Conservation (phyloP, 2,888 invertebrate species). For the Neoaliturus tenellus region DNA sequence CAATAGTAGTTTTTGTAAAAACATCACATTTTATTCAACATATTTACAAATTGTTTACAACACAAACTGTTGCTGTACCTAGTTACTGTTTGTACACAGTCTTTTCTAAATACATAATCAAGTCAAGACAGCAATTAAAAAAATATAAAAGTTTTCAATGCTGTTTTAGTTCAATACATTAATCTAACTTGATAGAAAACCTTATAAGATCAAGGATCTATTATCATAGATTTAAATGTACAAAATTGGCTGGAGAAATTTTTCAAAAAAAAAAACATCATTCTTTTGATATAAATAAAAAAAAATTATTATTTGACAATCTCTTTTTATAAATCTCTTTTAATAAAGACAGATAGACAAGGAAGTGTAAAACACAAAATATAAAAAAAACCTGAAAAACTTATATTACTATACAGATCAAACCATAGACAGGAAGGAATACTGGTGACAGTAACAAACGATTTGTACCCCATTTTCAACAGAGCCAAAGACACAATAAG, state of each 20-base stretch:
- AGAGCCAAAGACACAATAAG: too few relatives aligned
- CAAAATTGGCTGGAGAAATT: background rate
- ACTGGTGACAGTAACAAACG: background rate
- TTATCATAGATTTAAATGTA: background rate
- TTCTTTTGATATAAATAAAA: background rate
- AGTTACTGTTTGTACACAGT: background rate
- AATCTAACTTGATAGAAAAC: background rate
- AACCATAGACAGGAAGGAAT: background rate
- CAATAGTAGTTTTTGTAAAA: conserved; percentile 35
- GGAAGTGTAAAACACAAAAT: too few relatives aligned
- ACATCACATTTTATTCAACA: conserved; percentile 47
- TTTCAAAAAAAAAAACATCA: background rate
- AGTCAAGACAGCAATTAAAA: background rate
- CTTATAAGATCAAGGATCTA: background rate
- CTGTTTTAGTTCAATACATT: background rate
- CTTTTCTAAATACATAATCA: background rate
- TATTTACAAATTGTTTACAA: conserved; percentile 45
- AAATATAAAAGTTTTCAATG: background rate
- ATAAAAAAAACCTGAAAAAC: too few relatives aligned
- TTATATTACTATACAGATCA: background rate
- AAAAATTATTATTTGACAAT: background rate
- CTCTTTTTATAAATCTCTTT: too few relatives aligned
- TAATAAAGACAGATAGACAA: too few relatives aligned
- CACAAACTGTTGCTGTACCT: background rate
- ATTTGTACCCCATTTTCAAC: background rate